Evolutionary conservation across 2,113 vertebrate genomes (phyloP).

Genomic region (Phaethornis superciliosus): DNA sequence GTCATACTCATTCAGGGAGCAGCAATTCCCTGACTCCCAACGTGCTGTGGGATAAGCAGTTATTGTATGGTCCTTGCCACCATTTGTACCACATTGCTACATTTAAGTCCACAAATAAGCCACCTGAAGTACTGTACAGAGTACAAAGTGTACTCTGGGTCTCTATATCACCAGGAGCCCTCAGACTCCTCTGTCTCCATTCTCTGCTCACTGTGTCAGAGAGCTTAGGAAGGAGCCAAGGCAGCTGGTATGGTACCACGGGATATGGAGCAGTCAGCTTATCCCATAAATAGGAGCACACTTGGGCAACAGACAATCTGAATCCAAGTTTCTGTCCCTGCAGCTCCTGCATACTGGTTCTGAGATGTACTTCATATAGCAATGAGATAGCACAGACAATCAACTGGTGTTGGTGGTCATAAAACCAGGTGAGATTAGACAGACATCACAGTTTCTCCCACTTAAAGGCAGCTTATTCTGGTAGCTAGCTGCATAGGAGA

Average conservation of each 20-base stretch:
- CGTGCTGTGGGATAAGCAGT: not conserved
- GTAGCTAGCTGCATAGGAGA: not conserved
- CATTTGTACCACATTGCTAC: not conserved
- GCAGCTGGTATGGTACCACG: not conserved
- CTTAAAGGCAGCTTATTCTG: not conserved
- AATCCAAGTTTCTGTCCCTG: not conserved
- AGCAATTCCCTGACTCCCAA: not conserved
- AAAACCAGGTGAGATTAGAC: not conserved
- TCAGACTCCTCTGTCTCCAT: not conserved
- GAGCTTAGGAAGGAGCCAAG: not conserved
- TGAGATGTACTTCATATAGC: not conserved
- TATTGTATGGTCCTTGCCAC: not conserved
- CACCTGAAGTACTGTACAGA: not conserved
- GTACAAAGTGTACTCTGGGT: too few species aligned
- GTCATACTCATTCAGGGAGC: not conserved
- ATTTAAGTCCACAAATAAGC: not conserved
- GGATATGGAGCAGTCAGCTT: not conserved
- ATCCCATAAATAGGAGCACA: not conserved
- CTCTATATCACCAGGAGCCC: not conserved
- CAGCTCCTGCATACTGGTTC: not conserved
- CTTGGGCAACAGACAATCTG: not conserved
- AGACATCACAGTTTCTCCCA: not conserved
- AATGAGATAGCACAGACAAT: too few species aligned
- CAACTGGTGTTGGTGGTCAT: not conserved
- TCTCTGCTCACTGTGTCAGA: not conserved